Percentiles rank a stretch among this genome's conserved stretches.
phyloP scores from a whole-genome alignment of 2,797 vertebrate species.

The Sebastes ruberrimus region DNA sequence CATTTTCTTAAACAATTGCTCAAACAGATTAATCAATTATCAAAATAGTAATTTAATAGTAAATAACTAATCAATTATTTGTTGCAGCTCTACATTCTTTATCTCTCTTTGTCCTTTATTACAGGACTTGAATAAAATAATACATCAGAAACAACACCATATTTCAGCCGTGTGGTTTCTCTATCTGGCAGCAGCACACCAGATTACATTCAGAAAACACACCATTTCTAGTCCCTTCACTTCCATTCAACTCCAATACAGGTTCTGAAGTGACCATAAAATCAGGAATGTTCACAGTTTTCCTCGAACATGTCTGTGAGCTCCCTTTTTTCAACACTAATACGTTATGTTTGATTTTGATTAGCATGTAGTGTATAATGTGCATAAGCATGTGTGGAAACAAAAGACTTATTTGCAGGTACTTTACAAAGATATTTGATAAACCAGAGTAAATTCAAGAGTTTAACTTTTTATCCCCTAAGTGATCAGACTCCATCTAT shows the following conservation, averaged over 20 bases:
- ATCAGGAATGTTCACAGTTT: constrained; percentile 16
- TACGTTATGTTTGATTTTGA: background rate
- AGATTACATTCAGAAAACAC: background rate
- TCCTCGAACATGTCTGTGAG: background rate
- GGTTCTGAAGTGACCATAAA: background rate
- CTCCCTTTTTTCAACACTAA: background rate
- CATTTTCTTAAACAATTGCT: no score
- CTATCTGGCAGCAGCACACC: background rate
- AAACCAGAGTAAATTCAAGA: background rate
- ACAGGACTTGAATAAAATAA: background rate
- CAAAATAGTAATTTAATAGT: no score
- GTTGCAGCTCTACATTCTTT: background rate
- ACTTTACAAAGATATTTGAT: background rate
- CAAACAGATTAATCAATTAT: no score
- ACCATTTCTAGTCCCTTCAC: background rate
- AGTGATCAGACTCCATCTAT: background rate
- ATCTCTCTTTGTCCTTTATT: background rate
- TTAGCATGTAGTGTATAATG: background rate
- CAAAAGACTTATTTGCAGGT: background rate
- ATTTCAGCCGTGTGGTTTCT: background rate
- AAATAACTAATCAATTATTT: no score
- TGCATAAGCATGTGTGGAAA: background rate
- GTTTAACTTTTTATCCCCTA: background rate
- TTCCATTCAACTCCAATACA: background rate
- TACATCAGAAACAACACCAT: background rate